Evolutionary conservation across 2,113 vertebrate genomes (phyloP), one percentile per base, ranked within the genome.

Genomic region (Eurypyga helias): DNA sequence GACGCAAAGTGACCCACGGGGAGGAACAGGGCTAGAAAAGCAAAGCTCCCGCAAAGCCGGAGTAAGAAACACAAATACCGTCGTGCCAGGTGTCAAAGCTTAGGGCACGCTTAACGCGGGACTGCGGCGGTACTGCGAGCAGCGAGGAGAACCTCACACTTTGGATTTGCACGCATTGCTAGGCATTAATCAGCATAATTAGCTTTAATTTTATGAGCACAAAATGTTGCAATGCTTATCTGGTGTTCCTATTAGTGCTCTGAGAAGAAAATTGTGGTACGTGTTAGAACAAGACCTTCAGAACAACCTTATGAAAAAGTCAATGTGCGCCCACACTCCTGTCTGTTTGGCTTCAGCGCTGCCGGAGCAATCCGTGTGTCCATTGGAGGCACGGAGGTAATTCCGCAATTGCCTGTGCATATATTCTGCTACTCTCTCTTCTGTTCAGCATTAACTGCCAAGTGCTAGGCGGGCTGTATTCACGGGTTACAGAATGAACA

Each of bases 201-300:
- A 86, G 93, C 93, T 92, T 96, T 93, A 87, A 94, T 97, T 97
- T 97, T 96, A 97, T 72, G 62, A 95, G 94, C 80, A 97, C 92
- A 45, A 46, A 71, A 28, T 97, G 89, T 95, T 96, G 96, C 96
- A 98, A 97, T 72, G 77, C 90, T 93, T 96, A 96, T 96, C 95
- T 72, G 34, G 24, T 83, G 64, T 17, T 94, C 82, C 92, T 87
- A 46, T 88, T 71, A 82, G 60, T 24, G 69, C 84, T 84, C 81
- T 89, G 84, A 89, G 87, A 46, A 67, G 65, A 34, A 93, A 82
- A 90, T 65, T 79, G 66, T 2, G 10, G 28, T 29, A 12, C 79
- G 2, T 94, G 97, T 75, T 80, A 33, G 54, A 80, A 87, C 96
- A 97, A 51, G 92, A 60, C 16, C 64, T 87, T 46, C 78, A 57